Percentiles rank a stretch among this genome's conserved stretches.
phyloP scores from a whole-genome alignment of 2,888 invertebrate species.

The Acrobeloides nanus region DNA sequence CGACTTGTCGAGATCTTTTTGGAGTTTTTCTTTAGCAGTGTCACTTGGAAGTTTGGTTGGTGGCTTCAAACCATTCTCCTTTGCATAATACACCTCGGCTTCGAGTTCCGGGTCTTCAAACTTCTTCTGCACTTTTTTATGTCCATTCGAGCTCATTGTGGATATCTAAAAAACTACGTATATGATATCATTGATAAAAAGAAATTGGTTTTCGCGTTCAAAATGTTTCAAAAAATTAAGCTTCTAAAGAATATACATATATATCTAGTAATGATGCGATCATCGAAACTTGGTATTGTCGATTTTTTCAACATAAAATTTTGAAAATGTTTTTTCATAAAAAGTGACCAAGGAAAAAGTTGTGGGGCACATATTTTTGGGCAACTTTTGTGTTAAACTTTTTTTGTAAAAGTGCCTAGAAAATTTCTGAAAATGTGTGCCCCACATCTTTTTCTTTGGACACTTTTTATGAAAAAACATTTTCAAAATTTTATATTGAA shows the following conservation, averaged over 20 bases:
- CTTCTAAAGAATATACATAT: not conserved
- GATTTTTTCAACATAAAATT: too few species aligned
- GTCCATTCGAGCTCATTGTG: slow-evolving; percentile 2
- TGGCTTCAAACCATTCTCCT: slow-evolving; percentile 28
- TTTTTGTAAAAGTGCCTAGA: too few species aligned
- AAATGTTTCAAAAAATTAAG: slow-evolving; percentile 3
- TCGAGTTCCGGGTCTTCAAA: slow-evolving; percentile 28
- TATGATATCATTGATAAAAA: not conserved
- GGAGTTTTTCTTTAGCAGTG: slow-evolving; percentile 2
- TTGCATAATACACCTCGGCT: slow-evolving; percentile 26
- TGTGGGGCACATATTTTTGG: too few species aligned
- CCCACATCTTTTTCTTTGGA: too few species aligned
- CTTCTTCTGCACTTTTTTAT: slow-evolving; percentile 7
- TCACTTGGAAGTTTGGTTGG: slow-evolving; percentile 31
- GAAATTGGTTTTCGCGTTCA: not conserved
- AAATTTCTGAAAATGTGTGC: not conserved
- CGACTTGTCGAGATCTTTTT: not conserved
- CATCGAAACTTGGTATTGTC: too few species aligned
- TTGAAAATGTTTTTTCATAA: too few species aligned
- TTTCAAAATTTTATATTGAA: too few species aligned
- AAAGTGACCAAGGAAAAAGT: too few species aligned
- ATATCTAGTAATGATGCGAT: not conserved
- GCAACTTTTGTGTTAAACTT: too few species aligned
- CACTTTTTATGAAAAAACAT: too few species aligned
- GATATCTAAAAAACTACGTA: not conserved